Percentiles rank a stretch among this genome's conserved stretches.
Evolutionary conservation across 2,113 vertebrate genomes (phyloP).

Genomic region (Eupsittula cactorum): DNA sequence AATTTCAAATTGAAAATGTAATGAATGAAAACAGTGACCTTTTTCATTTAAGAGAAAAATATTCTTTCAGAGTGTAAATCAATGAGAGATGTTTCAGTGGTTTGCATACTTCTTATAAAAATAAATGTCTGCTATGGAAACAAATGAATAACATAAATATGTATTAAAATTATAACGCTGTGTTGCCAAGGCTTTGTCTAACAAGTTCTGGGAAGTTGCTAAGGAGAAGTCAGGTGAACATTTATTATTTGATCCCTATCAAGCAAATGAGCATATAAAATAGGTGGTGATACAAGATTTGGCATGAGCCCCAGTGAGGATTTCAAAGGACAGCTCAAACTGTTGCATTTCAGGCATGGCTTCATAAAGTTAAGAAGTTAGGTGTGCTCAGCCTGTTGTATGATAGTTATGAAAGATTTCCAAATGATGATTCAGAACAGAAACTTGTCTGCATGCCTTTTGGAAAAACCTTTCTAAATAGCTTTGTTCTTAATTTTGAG

Average conservation of each 20-base stretch:
- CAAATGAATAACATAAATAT: conserved; percentile 64
- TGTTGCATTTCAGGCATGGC: background rate
- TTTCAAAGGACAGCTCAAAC: background rate
- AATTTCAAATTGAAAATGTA: conserved; percentile 56
- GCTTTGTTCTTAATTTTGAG: background rate
- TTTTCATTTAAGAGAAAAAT: conserved; percentile 63
- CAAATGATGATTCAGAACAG: background rate
- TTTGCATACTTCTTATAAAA: conserved; percentile 54
- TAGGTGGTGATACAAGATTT: background rate
- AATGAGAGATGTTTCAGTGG: conserved; percentile 29
- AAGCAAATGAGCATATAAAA: conserved; percentile 37
- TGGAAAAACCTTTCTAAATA: background rate
- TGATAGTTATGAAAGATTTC: background rate
- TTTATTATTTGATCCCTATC: conserved; percentile 52
- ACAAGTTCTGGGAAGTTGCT: conserved; percentile 65
- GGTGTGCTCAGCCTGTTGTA: background rate
- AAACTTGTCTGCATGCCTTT: background rate
- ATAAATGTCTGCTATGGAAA: conserved; percentile 61
- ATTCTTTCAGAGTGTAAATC: conserved; percentile 49
- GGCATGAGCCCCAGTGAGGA: background rate
- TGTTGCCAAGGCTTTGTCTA: conserved; percentile 59
- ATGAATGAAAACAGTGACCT: conserved; percentile 56
- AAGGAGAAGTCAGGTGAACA: conserved; percentile 69
- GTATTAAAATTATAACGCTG: conserved; percentile 36
- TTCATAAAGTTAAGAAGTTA: background rate